Evolutionary conservation across 2,797 vertebrate genomes (phyloP).

Genomic region (Lateolabrax maculatus): DNA sequence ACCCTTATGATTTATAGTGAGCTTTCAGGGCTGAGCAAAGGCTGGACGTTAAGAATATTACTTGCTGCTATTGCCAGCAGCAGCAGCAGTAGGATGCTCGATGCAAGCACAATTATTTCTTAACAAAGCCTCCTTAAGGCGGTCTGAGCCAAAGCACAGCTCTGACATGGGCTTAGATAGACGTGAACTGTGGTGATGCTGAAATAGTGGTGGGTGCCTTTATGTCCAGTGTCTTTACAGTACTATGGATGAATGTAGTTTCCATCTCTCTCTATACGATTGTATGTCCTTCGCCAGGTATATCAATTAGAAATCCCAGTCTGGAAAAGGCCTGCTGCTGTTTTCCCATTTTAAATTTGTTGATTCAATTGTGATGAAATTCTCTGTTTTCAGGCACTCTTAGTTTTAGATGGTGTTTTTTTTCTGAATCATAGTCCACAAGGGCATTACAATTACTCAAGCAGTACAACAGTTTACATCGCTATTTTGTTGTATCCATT

Average conservation of each 20-base stretch:
- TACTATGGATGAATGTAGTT: constrained; percentile 15
- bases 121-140: constrained; percentile 54
- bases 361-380: constrained; percentile 11
- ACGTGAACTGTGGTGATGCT: constrained; percentile 19
- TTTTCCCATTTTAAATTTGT: constrained; percentile 18
- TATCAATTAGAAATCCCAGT: constrained; percentile 3
- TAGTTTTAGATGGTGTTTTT: constrained; percentile 28
- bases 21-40: constrained; percentile 42
- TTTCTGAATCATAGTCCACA: constrained; percentile 40
- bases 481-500: constrained; percentile 35
- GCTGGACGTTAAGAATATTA: constrained; percentile 49
- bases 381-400: constrained; percentile 13
- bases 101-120: constrained; percentile 61
- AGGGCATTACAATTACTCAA: constrained; percentile 45
- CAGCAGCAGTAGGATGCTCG: constrained; percentile 39
- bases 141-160: constrained; percentile 44
- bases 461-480: constrained; percentile 28
- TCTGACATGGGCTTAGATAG: constrained; percentile 36
- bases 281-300: background rate
- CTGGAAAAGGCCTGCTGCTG: background rate
- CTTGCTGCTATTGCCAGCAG: constrained; percentile 48
- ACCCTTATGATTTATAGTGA: constrained; percentile 32
- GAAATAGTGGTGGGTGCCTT: constrained; percentile 15
- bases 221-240: background rate
- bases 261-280: constrained; percentile 14